Evolutionary conservation across 2,113 vertebrate species (phyloP), one percentile per base, ranked within the genome.

Genomic region (Mus pahari): DNA sequence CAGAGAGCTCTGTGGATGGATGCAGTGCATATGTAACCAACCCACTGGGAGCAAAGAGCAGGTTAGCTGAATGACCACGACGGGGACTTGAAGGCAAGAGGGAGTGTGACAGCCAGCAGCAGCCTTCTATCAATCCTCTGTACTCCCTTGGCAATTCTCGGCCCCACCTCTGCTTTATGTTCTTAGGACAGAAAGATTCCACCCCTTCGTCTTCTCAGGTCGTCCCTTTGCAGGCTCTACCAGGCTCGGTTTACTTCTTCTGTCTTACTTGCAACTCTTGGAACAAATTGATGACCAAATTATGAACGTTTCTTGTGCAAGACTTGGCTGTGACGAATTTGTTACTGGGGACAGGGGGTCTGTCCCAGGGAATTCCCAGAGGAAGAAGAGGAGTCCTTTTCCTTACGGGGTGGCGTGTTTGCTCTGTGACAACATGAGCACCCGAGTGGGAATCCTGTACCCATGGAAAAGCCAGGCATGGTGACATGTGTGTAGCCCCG

Each of bases 291-390:
- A 53, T 62, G 45, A 66, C 20, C 60, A 36, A 48, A 53, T 36
- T 53, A 45, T 62, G 45, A 95, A 91, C 78, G 62, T 94, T 53
- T 84, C 75, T 92, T 83, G 78, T 60, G 33, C 60, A 83, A 53
- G 19, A 19, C 79, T 90, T 89, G 20, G n/a, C 24, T 16, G 4
- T 62, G 14, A 42, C 31, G n/a, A 62, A 20, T 45, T 86, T 66
- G 81, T 42, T 24, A 13, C 58, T 84, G 60, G 60, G 62, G 42
- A 31, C n/a, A n/a, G n/a, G n/a, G 42, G 24, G 66, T 68, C 4
- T 68, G 66, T 31, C 14, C 66, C 36, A 7, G 66, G 13, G 66
- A 36, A 16, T 68, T 68, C 66, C 36, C 31, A 68, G 31, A 68
- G 66, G 66, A 68, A 28, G 66, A 31, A 31, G 28, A 68, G 10